These are phyloP conservation scores for Sternarchorhynchus goeldii DNA, from an alignment of 2,797 vertebrate species.

Conservation along the genomic window DNA sequence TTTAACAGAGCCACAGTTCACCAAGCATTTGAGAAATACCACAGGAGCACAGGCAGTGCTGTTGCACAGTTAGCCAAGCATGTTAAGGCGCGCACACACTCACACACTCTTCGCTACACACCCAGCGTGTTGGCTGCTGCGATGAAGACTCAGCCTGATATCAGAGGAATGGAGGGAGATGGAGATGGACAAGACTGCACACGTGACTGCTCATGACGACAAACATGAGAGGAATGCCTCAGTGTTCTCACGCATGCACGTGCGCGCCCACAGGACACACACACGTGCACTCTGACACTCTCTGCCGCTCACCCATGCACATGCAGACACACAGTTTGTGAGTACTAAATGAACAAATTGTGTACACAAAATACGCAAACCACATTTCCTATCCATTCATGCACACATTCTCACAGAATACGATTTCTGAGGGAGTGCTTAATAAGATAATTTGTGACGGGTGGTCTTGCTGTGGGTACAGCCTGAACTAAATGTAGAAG, in stretches of 20 bases:
- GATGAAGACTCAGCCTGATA: not conserved
- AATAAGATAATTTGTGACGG: too few species aligned
- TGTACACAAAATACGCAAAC: too few species aligned
- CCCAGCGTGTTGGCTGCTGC: not conserved
- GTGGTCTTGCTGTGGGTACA: too few species aligned
- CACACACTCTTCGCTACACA: slow-evolving; percentile 2
- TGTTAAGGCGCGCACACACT: not conserved
- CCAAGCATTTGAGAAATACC: not conserved
- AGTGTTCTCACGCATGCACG: not conserved
- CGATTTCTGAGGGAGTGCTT: too few species aligned
- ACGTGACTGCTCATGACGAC: slow-evolving; percentile 16
- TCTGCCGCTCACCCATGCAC: not conserved
- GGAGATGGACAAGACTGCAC: slow-evolving; percentile 23
- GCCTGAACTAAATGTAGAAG: too few species aligned
- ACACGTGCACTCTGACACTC: not conserved
- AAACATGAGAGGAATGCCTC: slow-evolving; percentile 1
- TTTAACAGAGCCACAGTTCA: not conserved
- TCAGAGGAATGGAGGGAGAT: slow-evolving; percentile 8
- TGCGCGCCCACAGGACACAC: not conserved
- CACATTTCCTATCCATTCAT: too few species aligned
- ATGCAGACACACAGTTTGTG: not conserved
- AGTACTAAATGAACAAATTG: too few species aligned
- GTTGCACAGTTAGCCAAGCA: slow-evolving; percentile 20
- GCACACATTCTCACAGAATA: too few species aligned
- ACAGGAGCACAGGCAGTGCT: not conserved